Evolutionary conservation across 37 sponge, comb jelly and placozoan genomes (phyloP), one percentile per base, ranked within the genome.

Genomic region (Oopsacas minuta): DNA sequence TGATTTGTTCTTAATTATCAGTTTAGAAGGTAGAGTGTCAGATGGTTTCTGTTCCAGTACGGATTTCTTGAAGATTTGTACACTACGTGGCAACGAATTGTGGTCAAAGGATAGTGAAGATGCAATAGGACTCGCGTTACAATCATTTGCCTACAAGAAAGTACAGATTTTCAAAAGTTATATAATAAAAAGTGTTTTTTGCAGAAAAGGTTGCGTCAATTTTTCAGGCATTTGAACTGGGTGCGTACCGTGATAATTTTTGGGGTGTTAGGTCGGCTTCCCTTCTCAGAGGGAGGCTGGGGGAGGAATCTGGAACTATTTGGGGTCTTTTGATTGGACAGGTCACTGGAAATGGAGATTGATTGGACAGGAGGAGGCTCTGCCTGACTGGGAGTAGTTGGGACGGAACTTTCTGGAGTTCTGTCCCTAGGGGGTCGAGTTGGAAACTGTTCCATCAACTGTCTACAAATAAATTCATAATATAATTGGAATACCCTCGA

Each of bases 401-500:
- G 75, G 28, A n/a, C 22, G 28, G 75, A 61, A 12, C 75, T 61
- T 34, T 61, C 75, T 25, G 75, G 75, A 12, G 75, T 61, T 7
- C 30, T 3, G 28, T 61, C 75, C 22, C 75, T 3, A 25, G 75
- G 75, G 20, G 75, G 75, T 61, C 75, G 20, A 34, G 75, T 61
- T 25, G 75, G 75, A 34, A 61, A 61, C 75, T 61, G 75, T 12
- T 61, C 75, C 75, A 61, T 61, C 75, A 61, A 34, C 75, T 61
- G 75, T 61, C 75, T 61, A 61, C 20, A 12, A 22, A 12, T 22
- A 46, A 22, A 46, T 46, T 12, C 51, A 46, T 46, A 46, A 12
- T 46, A 12, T 46, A 17, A 46, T 17, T n/a, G n/a, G n/a, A n/a
- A n/a, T n/a, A n/a, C n/a, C n/a, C n/a, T n/a, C n/a, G n/a, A n/a